Percentiles rank a stretch among this genome's conserved stretches.
phyloP scores from a whole-genome alignment of 2,888 invertebrate species.

The Panzeria rudis region DNA sequence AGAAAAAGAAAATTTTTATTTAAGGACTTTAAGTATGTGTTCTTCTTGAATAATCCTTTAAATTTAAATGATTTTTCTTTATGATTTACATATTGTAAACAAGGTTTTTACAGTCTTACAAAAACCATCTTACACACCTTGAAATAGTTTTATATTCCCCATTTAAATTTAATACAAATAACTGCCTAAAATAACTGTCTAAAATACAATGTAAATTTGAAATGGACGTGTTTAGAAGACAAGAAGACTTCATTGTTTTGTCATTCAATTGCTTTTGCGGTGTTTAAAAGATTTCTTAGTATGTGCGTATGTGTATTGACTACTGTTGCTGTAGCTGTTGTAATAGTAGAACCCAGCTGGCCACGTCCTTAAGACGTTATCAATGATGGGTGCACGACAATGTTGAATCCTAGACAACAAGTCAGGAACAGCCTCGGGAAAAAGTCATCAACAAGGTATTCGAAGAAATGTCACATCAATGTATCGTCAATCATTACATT shows the following conservation, averaged over 20 bases:
- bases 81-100: neutral
- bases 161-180: conserved; percentile 32
- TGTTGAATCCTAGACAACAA: too few species aligned
- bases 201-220: conserved; percentile 7
- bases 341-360: too few species aligned
- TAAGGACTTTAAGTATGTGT: too few species aligned
- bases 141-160: conserved; percentile 11
- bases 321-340: neutral
- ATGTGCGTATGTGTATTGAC: neutral
- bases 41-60: too few species aligned
- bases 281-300: neutral
- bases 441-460: too few species aligned
- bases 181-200: conserved; percentile 43
- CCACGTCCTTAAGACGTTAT: too few species aligned
- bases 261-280: neutral
- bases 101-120: neutral
- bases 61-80: neutral
- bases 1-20: too few species aligned
- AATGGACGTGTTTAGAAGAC: conserved; percentile 21
- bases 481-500: too few species aligned
- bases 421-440: too few species aligned
- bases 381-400: too few species aligned
- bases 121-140: neutral
- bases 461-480: too few species aligned
- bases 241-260: conserved; percentile 27